A percentile compares a stretch with the other conserved stretches of the same genome.
Conservation (phyloP, 35 echinoderm and acorn worm species). For the Heliocidaris tuberculata region DNA sequence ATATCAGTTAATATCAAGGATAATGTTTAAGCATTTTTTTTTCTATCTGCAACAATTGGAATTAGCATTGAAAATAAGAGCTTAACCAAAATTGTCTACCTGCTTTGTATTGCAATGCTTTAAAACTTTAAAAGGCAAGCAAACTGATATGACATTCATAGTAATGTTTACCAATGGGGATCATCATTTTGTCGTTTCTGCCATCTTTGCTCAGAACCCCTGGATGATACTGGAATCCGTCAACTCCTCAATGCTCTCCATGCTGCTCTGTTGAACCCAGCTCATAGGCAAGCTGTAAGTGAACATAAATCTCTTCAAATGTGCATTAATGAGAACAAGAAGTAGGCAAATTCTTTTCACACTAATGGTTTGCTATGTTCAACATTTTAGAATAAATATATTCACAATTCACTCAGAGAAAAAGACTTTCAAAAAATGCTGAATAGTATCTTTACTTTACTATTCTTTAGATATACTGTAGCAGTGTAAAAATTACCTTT, state of each 20-base stretch:
- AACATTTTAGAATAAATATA: too few relatives aligned
- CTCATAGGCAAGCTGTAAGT: slow-evolving; percentile 93
- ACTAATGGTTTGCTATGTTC: too few relatives aligned
- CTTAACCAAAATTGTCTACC: too few relatives aligned
- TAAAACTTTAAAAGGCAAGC: neutral
- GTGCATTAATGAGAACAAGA: too few relatives aligned
- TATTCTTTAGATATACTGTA: too few relatives aligned
- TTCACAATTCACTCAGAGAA: too few relatives aligned
- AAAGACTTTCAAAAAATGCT: too few relatives aligned
- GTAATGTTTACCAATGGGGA: neutral
- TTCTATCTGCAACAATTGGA: neutral
- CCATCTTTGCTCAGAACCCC: slow-evolving; percentile 58
- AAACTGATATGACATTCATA: neutral
- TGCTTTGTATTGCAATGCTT: neutral
- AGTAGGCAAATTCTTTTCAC: too few relatives aligned
- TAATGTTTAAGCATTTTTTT: neutral
- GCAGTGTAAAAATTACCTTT: too few relatives aligned
- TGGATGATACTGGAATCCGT: slow-evolving; percentile 85
- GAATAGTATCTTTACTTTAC: too few relatives aligned
- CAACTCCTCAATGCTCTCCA: slow-evolving; percentile 92
- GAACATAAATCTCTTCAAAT: neutral
- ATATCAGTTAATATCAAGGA: neutral
- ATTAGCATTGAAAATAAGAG: too few relatives aligned
- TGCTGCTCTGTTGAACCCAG: slow-evolving; percentile 86
- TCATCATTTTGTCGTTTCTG: neutral